These are phyloP conservation scores for Tetragonisca angustula DNA, from an alignment of 2,888 invertebrate species.

Conservation along the genomic window DNA sequence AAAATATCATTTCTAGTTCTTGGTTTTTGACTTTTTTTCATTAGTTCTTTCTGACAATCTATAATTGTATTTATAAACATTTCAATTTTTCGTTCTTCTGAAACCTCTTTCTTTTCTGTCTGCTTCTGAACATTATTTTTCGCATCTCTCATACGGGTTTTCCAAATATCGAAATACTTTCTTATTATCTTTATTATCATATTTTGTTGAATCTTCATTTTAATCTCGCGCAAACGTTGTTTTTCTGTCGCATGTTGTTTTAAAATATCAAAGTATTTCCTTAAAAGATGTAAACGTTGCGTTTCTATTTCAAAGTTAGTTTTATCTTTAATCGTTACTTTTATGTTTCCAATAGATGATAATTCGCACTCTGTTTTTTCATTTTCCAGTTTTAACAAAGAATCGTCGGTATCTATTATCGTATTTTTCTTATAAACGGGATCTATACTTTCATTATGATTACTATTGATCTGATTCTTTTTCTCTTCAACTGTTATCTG, in stretches of 20 bases:
- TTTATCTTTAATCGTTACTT: conserved; percentile 79
- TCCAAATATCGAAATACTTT: conserved; percentile 75
- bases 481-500: background rate
- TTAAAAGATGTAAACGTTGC: conserved; percentile 59
- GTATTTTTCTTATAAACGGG: background rate
- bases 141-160: conserved; percentile 44
- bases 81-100: conserved; percentile 78
- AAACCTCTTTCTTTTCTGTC: conserved; percentile 56
- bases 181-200: conserved; percentile 60
- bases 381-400: background rate
- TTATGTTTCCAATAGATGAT: conserved; percentile 67
- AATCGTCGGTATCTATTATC: background rate
- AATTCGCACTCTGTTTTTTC: conserved; percentile 22
- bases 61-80: conserved; percentile 77
- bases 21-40: conserved; percentile 42
- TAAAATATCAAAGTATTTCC: conserved; percentile 68
- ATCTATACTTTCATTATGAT: background rate
- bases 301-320: conserved; percentile 57
- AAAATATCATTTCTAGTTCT: conserved; percentile 2
- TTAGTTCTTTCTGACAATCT: conserved; percentile 74
- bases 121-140: conserved; percentile 44
- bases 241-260: conserved; percentile 66
- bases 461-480: background rate
- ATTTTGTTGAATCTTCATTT: conserved; percentile 66
- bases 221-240: conserved; percentile 70